Percentiles rank a stretch among this genome's conserved stretches.
phyloP scores from a whole-genome alignment of 2,888 invertebrate species.

The Saturnia japonica region DNA sequence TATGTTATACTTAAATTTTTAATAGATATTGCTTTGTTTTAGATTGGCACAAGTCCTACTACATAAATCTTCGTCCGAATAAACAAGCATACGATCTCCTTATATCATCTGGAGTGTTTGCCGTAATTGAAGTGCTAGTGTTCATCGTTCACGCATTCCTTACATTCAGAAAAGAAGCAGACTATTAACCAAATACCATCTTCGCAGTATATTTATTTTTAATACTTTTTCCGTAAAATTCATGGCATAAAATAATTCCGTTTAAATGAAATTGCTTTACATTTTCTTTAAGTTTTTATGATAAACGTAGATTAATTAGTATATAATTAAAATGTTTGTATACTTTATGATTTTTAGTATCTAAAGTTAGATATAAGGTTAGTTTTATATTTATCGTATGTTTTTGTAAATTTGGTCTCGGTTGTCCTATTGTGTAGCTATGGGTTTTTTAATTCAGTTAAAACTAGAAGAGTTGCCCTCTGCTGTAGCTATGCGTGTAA shows the following conservation, averaged over 20 bases:
- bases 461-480: conserved; percentile 36
- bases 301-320: neutral
- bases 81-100: conserved; percentile 86
- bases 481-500: conserved; percentile 41
- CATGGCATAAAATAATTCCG: neutral
- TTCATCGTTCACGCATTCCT: conserved; percentile 84
- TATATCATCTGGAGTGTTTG: conserved; percentile 84
- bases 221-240: neutral
- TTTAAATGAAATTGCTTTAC: neutral
- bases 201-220: neutral
- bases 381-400: neutral
- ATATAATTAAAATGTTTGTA: neutral
- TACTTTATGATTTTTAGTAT: neutral
- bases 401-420: conserved; percentile 21
- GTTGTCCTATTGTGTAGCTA: conserved; percentile 20
- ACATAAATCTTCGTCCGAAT: conserved; percentile 82
- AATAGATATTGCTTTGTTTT: neutral
- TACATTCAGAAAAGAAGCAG: conserved; percentile 80
- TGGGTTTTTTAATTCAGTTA: conserved; percentile 12
- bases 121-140: conserved; percentile 82
- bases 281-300: neutral
- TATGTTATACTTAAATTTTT: neutral
- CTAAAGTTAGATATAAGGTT: conserved; percentile 2
- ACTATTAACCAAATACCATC: conserved; percentile 54
- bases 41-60: conserved; percentile 78